Evolutionary conservation across 2,797 vertebrate genomes (phyloP).

Genomic region (Caiman crocodilus): DNA sequence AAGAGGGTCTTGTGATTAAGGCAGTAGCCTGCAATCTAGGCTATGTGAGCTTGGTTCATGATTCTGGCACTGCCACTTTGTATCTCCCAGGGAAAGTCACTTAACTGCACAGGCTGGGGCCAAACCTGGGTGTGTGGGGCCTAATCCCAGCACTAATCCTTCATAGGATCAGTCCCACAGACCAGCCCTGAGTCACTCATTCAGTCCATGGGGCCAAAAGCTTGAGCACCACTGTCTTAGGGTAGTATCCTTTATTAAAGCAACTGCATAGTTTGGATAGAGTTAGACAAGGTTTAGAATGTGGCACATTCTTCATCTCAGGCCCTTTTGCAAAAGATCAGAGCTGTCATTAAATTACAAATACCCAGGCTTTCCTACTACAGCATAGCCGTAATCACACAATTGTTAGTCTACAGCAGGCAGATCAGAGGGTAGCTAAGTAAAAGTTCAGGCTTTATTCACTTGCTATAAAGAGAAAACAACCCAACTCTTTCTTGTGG

Average conservation of each 20-base stretch:
- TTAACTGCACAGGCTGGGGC: not conserved
- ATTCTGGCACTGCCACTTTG: not conserved
- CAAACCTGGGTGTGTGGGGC: too few species aligned
- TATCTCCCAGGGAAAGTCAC: not conserved
- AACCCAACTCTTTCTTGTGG: constrained; percentile 55
- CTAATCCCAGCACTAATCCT: too few species aligned
- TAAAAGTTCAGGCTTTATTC: constrained; percentile 30
- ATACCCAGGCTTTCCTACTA: not conserved
- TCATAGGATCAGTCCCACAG: too few species aligned
- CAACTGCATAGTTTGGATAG: too few species aligned
- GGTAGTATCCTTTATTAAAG: too few species aligned
- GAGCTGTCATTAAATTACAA: constrained; percentile 15
- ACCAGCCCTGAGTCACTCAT: fast-evolving
- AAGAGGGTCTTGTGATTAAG: not conserved
- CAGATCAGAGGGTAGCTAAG: constrained; percentile 12
- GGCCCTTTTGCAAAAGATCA: not conserved
- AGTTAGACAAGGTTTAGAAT: too few species aligned
- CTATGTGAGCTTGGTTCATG: not conserved
- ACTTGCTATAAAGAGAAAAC: constrained; percentile 53
- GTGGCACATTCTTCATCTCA: not conserved
- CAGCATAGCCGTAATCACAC: not conserved
- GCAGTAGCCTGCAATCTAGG: not conserved
- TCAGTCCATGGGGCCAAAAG: too few species aligned
- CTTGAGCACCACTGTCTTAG: too few species aligned
- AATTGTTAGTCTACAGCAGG: not conserved